These are phyloP conservation scores for Tauraco erythrolophus DNA, from an alignment of 2,113 vertebrate species.

Conservation along the genomic window DNA sequence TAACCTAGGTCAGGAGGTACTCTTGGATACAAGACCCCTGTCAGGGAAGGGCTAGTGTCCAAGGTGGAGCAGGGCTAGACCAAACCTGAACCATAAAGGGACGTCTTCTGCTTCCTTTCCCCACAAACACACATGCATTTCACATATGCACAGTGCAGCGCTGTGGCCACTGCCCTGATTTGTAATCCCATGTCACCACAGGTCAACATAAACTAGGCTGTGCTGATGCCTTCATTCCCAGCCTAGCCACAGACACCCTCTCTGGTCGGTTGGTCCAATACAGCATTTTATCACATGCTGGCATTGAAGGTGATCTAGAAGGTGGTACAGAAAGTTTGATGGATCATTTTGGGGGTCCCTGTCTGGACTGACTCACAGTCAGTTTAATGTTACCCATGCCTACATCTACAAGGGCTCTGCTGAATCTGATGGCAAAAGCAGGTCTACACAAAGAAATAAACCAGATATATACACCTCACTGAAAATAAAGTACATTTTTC, in stretches of 20 bases:
- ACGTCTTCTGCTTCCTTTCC: background rate
- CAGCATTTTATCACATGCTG: background rate
- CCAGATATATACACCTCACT: background rate
- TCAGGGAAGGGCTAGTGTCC: background rate
- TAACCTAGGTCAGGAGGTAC: background rate
- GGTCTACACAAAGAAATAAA: background rate
- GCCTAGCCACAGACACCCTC: background rate
- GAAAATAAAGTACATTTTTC: background rate
- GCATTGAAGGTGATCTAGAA: background rate
- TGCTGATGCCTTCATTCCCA: background rate
- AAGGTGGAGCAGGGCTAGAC: background rate
- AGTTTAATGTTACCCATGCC: background rate
- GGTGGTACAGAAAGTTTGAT: background rate
- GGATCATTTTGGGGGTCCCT: background rate
- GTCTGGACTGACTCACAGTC: background rate
- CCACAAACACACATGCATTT: background rate
- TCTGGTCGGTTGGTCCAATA: background rate
- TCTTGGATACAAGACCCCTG: background rate
- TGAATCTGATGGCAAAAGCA: background rate
- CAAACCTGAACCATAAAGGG: background rate
- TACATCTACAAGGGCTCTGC: background rate
- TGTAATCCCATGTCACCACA: background rate
- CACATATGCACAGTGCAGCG: background rate
- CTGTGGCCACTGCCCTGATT: fast-evolving
- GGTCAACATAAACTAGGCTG: background rate